A percentile compares a stretch with the other conserved stretches of the same genome.
These are phyloP conservation scores for Macrosiphum euphorbiae DNA, from an alignment of 2,888 invertebrate species.

Conservation along the genomic window DNA sequence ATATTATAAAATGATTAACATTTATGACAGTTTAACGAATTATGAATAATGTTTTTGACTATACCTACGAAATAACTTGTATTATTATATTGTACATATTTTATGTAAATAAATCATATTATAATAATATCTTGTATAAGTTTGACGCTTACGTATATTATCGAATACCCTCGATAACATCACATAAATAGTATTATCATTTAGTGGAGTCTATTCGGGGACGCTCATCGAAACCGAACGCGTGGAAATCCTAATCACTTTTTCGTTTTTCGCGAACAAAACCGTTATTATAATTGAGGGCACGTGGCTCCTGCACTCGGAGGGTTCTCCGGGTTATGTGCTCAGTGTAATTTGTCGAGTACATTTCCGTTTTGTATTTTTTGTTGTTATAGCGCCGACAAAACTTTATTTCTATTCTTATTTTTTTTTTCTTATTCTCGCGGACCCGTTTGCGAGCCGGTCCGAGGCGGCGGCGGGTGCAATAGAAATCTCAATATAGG, in stretches of 20 bases:
- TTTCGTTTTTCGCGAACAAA: neutral
- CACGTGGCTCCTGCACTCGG: neutral
- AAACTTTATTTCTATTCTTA: constrained; percentile 8
- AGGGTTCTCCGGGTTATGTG: neutral
- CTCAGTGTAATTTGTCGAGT: neutral
- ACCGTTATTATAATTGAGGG: neutral
- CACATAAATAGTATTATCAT: neutral
- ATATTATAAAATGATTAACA: no score
- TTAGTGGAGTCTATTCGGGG: neutral
- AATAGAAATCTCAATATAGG: constrained; percentile 37
- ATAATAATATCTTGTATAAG: neutral
- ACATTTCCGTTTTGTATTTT: neutral
- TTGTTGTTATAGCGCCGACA: neutral
- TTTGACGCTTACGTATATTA: neutral
- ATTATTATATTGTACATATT: no score
- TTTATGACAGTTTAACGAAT: no score
- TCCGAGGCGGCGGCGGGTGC: neutral
- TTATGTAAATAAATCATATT: no score
- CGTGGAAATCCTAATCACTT: neutral
- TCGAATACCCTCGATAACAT: neutral
- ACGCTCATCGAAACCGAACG: neutral
- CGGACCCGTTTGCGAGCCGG: neutral
- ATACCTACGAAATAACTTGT: no score
- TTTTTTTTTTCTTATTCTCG: neutral
- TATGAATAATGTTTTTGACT: no score